Evolutionary conservation across 2,888 invertebrate genomes (phyloP), one percentile per base, ranked within the genome.

Genomic region (Yponomeuta evonymella): DNA sequence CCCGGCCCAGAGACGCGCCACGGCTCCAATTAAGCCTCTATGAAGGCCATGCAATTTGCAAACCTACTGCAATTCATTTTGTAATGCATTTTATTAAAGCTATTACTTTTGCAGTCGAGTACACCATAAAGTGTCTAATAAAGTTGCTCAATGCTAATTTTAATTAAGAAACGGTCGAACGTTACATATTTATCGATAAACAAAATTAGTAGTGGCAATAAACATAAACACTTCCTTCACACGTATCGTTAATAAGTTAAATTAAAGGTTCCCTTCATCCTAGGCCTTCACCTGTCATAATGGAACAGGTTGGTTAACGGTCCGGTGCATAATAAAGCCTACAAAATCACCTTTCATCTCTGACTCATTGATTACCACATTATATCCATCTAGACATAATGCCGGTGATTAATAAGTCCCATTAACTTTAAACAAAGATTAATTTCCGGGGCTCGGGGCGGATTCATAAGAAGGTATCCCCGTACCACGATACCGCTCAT

Each of bases 401-500:
- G 80, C 81, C 80, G 77, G 79, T 89, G 88, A 90, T 88, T 89
- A 90, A 89, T 90, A 87, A 83, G 84, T 33, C 75, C 85, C 86
- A 89, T 90, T 90, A 90, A 86, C 77, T 87, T 85, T 85, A 89
- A 89, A 89, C 89, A 87, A 90, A 85, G 90, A 90, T 89, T 88
- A 87, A 90, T 89, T 83, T 84, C 77, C 76, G 76, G 73, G 71
- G 74, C 75, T 72, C 70, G 77, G 73, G 71, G 71, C 73, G 68
- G 75, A 75, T 73, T 75, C 73, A 75, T 76, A 77, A 77, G 71
- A 79, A 76, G 77, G 80, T 78, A 76, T 76, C 76, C 78, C 77
- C 72, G 75, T 79, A 84, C 81, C 78, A 81, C 68, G 73, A 71
- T 48, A 71, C 62, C 65, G 63, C 64, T 70, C 30, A 64, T 64